Evolutionary conservation across 30 jellyfish, hydroid and myxozoan species (phyloP).

Genomic region (Rhopilema esculentum): DNA sequence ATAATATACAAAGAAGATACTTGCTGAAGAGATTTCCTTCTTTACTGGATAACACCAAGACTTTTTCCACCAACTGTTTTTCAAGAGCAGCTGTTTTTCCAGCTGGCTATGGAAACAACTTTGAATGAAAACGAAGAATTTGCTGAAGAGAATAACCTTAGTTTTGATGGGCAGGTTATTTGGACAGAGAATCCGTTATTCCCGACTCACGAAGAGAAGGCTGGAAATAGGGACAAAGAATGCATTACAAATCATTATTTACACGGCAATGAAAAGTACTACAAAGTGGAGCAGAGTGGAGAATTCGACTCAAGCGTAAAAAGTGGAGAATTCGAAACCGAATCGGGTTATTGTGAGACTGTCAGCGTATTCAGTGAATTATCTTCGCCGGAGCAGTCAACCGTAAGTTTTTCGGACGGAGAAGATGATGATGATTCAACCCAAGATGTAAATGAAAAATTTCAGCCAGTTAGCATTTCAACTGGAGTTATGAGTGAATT

Average conservation of each 20-base stretch:
- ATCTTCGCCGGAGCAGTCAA: slow-evolving; percentile 51
- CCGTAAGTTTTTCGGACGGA: slow-evolving; percentile 26
- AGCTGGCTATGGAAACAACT: slow-evolving; percentile 39
- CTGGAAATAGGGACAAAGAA: not conserved
- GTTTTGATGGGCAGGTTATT: slow-evolving; percentile 22
- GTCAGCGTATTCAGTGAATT: slow-evolving; percentile 43
- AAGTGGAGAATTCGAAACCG: slow-evolving; percentile 49
- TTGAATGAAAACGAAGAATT: slow-evolving; percentile 33
- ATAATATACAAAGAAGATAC: too few species aligned
- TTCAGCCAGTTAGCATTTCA: slow-evolving; percentile 32
- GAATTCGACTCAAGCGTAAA: not conserved
- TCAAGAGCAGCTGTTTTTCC: slow-evolving; percentile 34
- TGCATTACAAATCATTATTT: not conserved
- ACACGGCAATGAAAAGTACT: not conserved
- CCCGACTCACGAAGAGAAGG: not conserved
- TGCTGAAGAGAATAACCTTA: slow-evolving; percentile 17
- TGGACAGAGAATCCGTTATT: slow-evolving; percentile 67
- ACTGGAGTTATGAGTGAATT: not conserved
- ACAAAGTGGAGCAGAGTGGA: not conserved
- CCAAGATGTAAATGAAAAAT: slow-evolving; percentile 7
- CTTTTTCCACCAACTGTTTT: not conserved
- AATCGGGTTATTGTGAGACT: slow-evolving; percentile 77
- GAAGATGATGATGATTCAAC: slow-evolving; percentile 21
- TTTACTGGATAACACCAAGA: too few species aligned
- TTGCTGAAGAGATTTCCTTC: not conserved